Evolutionary conservation across 2,113 vertebrate genomes (phyloP).

Genomic region (Lethenteron camtschaticum): DNA sequence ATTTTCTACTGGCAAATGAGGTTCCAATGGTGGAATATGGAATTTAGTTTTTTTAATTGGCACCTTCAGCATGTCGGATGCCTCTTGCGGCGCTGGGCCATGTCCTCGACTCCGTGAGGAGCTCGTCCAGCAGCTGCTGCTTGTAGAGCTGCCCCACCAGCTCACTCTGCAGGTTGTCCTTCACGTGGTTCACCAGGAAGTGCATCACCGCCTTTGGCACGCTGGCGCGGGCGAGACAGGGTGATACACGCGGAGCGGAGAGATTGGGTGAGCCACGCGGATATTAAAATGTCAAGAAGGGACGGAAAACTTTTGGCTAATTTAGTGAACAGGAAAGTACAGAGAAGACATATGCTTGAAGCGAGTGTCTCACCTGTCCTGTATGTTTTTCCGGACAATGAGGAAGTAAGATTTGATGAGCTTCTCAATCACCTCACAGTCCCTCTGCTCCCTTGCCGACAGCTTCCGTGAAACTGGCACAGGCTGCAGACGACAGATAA

Average conservation of each 20-base stretch:
- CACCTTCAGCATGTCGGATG: slow-evolving; percentile 94
- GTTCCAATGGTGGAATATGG: too few relatives aligned
- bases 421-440: slow-evolving; percentile 91
- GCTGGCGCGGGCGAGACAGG: slow-evolving; percentile 19
- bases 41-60: too few relatives aligned
- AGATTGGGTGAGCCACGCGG: background rate
- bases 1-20: too few relatives aligned
- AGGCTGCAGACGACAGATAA: slow-evolving; percentile 29
- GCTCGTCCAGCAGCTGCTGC: slow-evolving; percentile 53
- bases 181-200: slow-evolving; percentile 93
- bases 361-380: slow-evolving; percentile 52
- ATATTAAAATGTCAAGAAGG: background rate
- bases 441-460: slow-evolving; percentile 76
- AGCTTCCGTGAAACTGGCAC: slow-evolving; percentile 86
- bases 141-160: slow-evolving; percentile 91
- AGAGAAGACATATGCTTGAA: background rate
- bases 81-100: slow-evolving; percentile 86
- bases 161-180: slow-evolving; percentile 91
- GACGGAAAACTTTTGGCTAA: background rate
- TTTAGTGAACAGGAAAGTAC: background rate
- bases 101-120: slow-evolving; percentile 90
- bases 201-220: slow-evolving; percentile 98
- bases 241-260: background rate
- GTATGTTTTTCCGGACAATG: slow-evolving; percentile 95
- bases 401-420: slow-evolving; percentile 97